A percentile compares a stretch with the other conserved stretches of the same genome.
Conservation (phyloP, 2,888 invertebrate genomes). For the Colletes collaris region DNA sequence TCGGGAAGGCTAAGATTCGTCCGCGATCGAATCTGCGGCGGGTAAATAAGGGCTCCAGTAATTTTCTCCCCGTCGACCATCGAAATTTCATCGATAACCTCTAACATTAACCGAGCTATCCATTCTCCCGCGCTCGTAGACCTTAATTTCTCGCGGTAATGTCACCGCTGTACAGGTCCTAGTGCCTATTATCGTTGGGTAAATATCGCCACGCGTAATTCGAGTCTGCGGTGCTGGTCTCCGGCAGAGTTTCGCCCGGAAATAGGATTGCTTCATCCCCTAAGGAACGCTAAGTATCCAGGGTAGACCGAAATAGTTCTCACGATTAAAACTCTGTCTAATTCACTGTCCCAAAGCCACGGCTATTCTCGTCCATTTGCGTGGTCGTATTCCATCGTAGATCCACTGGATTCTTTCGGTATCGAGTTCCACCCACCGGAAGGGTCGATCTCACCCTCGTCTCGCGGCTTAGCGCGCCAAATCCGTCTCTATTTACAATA, state of each 20-base stretch:
- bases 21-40: not conserved
- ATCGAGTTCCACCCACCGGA: no score
- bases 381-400: no score
- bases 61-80: not conserved
- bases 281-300: not conserved
- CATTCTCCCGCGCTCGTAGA: no score
- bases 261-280: not conserved
- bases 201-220: not conserved
- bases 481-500: no score
- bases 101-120: not conserved
- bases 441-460: no score
- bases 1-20: slow-evolving; percentile 26
- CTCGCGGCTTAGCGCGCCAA: no score
- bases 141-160: not conserved
- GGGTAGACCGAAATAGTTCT: no score
- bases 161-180: not conserved
- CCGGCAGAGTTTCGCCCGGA: not conserved
- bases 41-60: not conserved
- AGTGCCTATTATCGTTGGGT: not conserved
- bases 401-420: no score
- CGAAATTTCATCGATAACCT: not conserved
- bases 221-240: not conserved
- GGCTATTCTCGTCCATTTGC: no score
- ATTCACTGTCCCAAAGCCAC: no score
- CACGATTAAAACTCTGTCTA: no score